These are phyloP conservation scores for Tribolium castaneum DNA, from an alignment of 1,140 invertebrate species.

Conservation along the genomic window DNA sequence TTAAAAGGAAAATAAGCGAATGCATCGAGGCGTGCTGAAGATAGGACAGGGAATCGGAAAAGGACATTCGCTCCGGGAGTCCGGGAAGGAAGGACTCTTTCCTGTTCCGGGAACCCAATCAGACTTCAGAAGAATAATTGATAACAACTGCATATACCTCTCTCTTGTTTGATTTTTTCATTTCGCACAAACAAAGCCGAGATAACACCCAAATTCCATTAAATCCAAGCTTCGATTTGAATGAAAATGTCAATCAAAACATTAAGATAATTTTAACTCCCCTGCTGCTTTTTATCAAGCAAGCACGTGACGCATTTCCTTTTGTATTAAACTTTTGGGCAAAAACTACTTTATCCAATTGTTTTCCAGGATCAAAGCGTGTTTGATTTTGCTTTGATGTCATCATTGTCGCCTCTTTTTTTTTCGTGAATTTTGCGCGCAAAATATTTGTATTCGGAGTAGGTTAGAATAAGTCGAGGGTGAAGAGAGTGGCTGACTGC, in stretches of 20 bases:
- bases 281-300: not conserved
- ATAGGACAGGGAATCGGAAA: conserved; percentile 61
- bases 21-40: conserved; percentile 53
- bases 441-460: conserved; percentile 23
- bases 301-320: not conserved
- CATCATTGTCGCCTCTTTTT: not conserved
- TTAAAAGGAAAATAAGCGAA: conserved; percentile 49
- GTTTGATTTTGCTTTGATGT: conserved; percentile 37
- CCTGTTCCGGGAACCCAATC: conserved; percentile 63
- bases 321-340: not conserved
- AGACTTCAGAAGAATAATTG: conserved; percentile 60
- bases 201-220: conserved; percentile 56
- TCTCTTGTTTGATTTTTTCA: not conserved
- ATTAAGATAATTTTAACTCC: conserved; percentile 55
- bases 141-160: conserved; percentile 53
- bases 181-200: not conserved
- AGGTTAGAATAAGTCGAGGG: conserved; percentile 28
- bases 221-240: conserved; percentile 47
- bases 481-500: conserved; percentile 27
- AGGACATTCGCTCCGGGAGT: conserved; percentile 64
- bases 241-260: conserved; percentile 55
- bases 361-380: conserved; percentile 50
- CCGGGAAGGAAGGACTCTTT: conserved; percentile 64
- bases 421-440: not conserved
- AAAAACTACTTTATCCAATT: conserved; percentile 45